These are phyloP conservation scores for Malacoraja senta DNA, from an alignment of 2,797 vertebrate species.

Conservation along the genomic window DNA sequence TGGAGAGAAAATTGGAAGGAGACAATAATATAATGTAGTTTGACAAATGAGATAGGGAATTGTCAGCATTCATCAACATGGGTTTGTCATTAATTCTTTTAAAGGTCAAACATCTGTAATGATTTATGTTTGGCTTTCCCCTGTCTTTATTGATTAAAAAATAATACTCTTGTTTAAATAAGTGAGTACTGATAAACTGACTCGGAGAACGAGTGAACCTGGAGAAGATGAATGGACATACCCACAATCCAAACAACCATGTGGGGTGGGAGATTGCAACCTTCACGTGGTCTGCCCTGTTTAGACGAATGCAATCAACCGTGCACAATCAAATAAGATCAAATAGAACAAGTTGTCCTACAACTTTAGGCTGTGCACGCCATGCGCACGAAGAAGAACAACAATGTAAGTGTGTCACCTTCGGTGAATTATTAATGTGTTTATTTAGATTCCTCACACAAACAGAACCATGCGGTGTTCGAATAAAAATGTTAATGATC, in stretches of 20 bases:
- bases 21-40: background rate
- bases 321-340: too few species aligned
- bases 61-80: background rate
- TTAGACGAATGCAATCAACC: too few species aligned
- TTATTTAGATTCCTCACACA: background rate
- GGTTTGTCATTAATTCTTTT: background rate
- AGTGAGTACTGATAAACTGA: background rate
- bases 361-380: too few species aligned
- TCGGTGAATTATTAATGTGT: background rate
- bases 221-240: background rate
- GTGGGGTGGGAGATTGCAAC: too few species aligned
- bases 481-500: background rate
- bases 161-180: background rate
- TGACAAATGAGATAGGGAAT: conserved; percentile 19
- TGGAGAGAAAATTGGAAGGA: background rate
- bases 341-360: too few species aligned
- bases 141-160: conserved; percentile 3
- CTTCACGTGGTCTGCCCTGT: too few species aligned
- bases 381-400: too few species aligned
- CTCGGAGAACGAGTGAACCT: background rate
- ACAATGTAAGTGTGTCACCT: background rate
- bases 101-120: conserved; percentile 16
- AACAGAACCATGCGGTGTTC: background rate
- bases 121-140: background rate
- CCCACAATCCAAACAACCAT: background rate